Percentiles rank a stretch among this genome's conserved stretches.
Evolutionary conservation across 2,797 vertebrate species (phyloP).

Genomic region (Sebastes flavidus): DNA sequence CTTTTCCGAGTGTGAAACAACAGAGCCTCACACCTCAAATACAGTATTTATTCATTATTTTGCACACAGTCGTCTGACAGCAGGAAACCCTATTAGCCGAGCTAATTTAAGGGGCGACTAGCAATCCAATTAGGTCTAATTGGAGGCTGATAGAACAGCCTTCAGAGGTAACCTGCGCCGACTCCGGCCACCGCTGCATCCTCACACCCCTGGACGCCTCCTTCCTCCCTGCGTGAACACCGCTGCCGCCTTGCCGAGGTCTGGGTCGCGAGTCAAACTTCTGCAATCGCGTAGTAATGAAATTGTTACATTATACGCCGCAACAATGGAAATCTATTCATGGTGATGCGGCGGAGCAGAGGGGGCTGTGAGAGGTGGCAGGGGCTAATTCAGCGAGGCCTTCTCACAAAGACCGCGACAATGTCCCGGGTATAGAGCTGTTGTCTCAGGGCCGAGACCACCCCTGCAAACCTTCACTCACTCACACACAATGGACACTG

Average conservation of each 20-base stretch:
- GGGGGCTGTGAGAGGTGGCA: slow-evolving; percentile 50
- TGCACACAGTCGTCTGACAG: slow-evolving; percentile 67
- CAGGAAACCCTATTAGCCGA: slow-evolving; percentile 69
- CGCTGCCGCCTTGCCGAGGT: background rate
- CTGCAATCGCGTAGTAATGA: slow-evolving; percentile 42
- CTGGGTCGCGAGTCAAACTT: slow-evolving; percentile 10
- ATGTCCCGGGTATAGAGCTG: slow-evolving; percentile 39
- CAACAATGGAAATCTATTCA: slow-evolving; percentile 61
- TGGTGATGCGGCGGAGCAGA: slow-evolving; percentile 29
- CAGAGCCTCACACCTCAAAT: slow-evolving; percentile 64
- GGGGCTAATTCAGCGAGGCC: slow-evolving; percentile 68
- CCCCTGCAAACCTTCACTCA: slow-evolving; percentile 46
- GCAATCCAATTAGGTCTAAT: slow-evolving; percentile 79
- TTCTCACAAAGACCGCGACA: slow-evolving; percentile 57
- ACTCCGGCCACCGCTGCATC: slow-evolving; percentile 35
- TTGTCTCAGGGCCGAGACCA: slow-evolving; percentile 67
- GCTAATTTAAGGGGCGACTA: slow-evolving; percentile 74
- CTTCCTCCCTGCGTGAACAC: slow-evolving; percentile 18
- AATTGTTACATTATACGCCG: slow-evolving; percentile 45
- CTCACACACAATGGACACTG: slow-evolving; percentile 22
- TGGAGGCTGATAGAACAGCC: slow-evolving; percentile 70
- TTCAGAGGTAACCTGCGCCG: slow-evolving; percentile 67
- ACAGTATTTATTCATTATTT: slow-evolving; percentile 77
- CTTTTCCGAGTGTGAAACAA: slow-evolving; percentile 60
- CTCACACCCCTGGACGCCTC: slow-evolving; percentile 34